phyloP scores from a whole-genome alignment of 2,797 vertebrate genomes.

The Chelidonichthys spinosus region DNA sequence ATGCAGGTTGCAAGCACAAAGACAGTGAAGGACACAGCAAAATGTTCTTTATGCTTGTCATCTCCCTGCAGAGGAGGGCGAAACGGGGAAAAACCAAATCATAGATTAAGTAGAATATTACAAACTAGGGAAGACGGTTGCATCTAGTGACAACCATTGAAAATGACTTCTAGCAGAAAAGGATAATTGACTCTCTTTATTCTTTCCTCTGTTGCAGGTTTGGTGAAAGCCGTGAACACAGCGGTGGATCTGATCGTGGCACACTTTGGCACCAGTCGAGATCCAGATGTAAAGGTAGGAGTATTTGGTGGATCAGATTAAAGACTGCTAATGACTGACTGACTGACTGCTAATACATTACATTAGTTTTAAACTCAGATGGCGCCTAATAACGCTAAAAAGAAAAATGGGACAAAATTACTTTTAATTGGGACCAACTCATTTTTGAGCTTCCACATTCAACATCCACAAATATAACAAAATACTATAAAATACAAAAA shows the following conservation, averaged over 20 bases:
- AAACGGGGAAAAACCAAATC: neutral
- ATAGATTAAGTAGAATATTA: conserved; percentile 1
- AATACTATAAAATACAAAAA: neutral
- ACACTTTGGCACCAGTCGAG: conserved; percentile 95
- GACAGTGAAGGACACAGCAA: neutral
- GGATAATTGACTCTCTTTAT: neutral
- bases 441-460: no score
- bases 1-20: neutral
- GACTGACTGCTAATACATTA: neutral
- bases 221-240: conserved; percentile 95
- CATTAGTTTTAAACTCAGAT: neutral
- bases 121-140: neutral
- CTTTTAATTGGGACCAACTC: no score
- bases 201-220: conserved; percentile 70
- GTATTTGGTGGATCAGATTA: neutral
- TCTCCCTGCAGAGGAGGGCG: neutral
- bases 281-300: conserved; percentile 93
- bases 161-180: neutral
- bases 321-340: neutral
- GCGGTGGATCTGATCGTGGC: conserved; percentile 97
- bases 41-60: neutral
- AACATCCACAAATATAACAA: neutral
- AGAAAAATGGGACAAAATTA: no score
- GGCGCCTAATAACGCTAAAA: neutral
- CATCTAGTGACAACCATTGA: neutral